Conservation (phyloP, 2,113 vertebrate genomes). For the cat (Felis catus) region DNA sequence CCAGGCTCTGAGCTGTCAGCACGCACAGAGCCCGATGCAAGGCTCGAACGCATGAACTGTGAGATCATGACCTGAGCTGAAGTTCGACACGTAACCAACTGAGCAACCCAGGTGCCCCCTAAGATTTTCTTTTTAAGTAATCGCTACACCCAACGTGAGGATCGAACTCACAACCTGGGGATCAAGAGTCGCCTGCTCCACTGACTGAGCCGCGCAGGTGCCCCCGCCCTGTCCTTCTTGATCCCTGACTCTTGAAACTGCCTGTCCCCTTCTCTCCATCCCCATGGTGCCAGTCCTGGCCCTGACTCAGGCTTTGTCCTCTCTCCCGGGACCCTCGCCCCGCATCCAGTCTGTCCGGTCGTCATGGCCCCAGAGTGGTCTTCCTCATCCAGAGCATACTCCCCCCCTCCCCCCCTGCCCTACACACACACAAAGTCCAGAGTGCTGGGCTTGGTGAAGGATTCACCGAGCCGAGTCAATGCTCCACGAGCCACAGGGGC, state of each 20-base stretch:
- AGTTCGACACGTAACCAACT: no score
- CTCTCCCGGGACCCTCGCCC: not conserved
- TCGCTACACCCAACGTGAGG: not conserved
- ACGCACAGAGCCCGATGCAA: no score
- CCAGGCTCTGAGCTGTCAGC: no score
- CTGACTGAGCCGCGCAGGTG: not conserved
- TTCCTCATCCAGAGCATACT: not conserved
- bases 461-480: not conserved
- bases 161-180: not conserved
- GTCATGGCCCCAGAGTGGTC: not conserved
- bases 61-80: no score
- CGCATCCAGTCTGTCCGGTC: not conserved
- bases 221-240: not conserved
- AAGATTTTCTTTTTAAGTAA: not conserved
- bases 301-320: not conserved
- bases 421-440: fast-evolving
- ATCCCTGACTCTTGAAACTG: not conserved
- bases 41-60: no score
- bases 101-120: no score
- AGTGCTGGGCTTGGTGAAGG: no score
- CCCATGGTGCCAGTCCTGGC: not conserved
- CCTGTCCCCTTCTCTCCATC: not conserved
- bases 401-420: fast-evolving
- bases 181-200: not conserved
- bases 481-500: not conserved